phyloP scores from a whole-genome alignment of 2,888 invertebrate species.

The Petrophora chlorosata region DNA sequence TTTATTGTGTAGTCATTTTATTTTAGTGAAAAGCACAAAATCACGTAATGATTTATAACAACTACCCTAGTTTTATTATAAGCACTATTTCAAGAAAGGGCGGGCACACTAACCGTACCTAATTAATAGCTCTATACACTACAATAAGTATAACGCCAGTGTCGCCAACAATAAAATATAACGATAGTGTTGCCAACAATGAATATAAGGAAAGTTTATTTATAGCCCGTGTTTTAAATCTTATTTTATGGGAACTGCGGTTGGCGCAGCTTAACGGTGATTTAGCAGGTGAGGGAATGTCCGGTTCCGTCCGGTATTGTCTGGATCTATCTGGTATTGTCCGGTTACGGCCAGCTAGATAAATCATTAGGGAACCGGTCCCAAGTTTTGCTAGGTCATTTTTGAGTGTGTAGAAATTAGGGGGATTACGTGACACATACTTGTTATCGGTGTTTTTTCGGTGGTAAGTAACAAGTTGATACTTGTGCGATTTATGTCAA shows the following conservation, averaged over 20 bases:
- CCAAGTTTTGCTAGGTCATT: constrained; percentile 54
- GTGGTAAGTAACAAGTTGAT: neutral
- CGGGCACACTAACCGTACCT: constrained; percentile 59
- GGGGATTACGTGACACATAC: constrained; percentile 29
- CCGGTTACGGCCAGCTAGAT: constrained; percentile 39
- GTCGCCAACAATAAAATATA: constrained; percentile 26
- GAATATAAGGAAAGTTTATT: constrained; percentile 61
- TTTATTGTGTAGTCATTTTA: no score
- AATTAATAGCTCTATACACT: constrained; percentile 62
- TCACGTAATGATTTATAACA: constrained; percentile 14
- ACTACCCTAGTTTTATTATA: constrained; percentile 29
- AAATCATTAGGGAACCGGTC: constrained; percentile 45
- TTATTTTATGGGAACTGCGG: constrained; percentile 83
- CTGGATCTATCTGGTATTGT: constrained; percentile 45
- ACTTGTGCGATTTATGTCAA: neutral
- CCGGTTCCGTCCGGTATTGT: constrained; percentile 45
- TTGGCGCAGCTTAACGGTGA: constrained; percentile 65
- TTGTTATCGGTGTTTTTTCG: constrained; percentile 14
- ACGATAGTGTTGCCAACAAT: constrained; percentile 44
- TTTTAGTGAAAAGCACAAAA: constrained; percentile 2
- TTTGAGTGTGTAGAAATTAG: constrained; percentile 31
- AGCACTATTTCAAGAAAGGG: constrained; percentile 51
- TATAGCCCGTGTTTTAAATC: constrained; percentile 70
- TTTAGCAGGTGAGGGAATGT: constrained; percentile 64
- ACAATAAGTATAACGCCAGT: constrained; percentile 46